These are phyloP conservation scores for Tamias sibiricus DNA, from an alignment of 2,113 vertebrate genomes.

Conservation along the genomic window DNA sequence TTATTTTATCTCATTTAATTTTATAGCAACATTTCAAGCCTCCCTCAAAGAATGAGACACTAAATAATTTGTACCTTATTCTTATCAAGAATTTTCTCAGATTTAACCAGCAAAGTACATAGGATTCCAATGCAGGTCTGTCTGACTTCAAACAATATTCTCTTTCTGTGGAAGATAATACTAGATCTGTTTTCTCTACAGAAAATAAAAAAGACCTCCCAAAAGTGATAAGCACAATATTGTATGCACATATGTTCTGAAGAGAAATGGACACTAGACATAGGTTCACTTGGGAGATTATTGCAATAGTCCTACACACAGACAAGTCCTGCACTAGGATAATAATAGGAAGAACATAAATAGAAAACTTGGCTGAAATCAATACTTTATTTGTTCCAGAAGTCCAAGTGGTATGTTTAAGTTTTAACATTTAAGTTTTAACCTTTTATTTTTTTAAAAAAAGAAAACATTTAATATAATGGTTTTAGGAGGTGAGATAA, in stretches of 20 bases:
- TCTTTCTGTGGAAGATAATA: not conserved
- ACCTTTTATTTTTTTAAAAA: constrained; percentile 24
- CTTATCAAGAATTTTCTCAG: not conserved
- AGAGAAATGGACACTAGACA: not conserved
- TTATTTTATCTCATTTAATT: not conserved
- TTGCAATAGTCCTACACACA: not conserved
- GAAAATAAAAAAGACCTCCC: not conserved
- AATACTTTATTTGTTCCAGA: constrained; percentile 57
- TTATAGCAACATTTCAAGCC: not conserved
- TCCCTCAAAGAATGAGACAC: not conserved
- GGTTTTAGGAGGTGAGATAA: not conserved
- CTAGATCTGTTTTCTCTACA: not conserved
- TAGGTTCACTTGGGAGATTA: not conserved
- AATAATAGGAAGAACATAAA: not conserved
- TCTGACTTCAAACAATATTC: not conserved
- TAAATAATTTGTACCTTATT: not conserved
- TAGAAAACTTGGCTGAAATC: not conserved
- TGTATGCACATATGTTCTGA: not conserved
- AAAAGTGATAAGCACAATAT: not conserved
- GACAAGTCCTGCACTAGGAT: not conserved
- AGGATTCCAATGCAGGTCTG: not conserved
- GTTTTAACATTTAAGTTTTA: constrained; percentile 79
- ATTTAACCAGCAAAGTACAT: not conserved
- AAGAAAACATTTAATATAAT: constrained; percentile 72
- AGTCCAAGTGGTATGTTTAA: constrained; percentile 76